These are phyloP conservation scores for Phyllotis vaccarum DNA, from an alignment of 2,797 vertebrate genomes.

Conservation along the genomic window DNA sequence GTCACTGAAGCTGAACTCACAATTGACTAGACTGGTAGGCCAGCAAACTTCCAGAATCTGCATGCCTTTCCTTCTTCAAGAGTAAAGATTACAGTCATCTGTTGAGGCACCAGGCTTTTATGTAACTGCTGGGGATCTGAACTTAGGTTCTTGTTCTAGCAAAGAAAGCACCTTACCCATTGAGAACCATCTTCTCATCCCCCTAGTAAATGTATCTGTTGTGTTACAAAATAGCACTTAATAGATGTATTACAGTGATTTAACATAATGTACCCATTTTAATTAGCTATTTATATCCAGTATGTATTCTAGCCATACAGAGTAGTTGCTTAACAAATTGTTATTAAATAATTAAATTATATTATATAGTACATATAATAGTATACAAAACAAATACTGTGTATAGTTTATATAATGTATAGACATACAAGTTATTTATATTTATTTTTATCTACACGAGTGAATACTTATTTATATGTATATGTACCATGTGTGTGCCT, in stretches of 20 bases:
- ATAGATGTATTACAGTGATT: neutral
- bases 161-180: neutral
- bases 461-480: neutral
- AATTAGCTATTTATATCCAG: neutral
- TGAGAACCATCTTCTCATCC: neutral
- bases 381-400: neutral
- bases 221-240: slow-evolving; percentile 16
- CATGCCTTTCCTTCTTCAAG: neutral
- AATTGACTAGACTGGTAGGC: neutral
- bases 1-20: neutral
- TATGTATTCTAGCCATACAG: neutral
- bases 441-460: neutral
- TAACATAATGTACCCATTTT: slow-evolving; percentile 19
- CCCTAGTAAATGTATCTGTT: neutral
- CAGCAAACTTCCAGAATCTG: neutral
- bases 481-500: neutral
- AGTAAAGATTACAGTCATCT: neutral
- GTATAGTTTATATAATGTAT: neutral
- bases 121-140: neutral
- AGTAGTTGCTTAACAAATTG: neutral
- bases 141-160: neutral
- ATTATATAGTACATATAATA: neutral
- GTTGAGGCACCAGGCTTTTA: neutral
- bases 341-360: slow-evolving; percentile 57
- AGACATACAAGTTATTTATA: neutral